A percentile compares a stretch with the other conserved stretches of the same genome.
phyloP scores from a whole-genome alignment of 2,113 vertebrate species.

The Trematomus loennbergii region DNA sequence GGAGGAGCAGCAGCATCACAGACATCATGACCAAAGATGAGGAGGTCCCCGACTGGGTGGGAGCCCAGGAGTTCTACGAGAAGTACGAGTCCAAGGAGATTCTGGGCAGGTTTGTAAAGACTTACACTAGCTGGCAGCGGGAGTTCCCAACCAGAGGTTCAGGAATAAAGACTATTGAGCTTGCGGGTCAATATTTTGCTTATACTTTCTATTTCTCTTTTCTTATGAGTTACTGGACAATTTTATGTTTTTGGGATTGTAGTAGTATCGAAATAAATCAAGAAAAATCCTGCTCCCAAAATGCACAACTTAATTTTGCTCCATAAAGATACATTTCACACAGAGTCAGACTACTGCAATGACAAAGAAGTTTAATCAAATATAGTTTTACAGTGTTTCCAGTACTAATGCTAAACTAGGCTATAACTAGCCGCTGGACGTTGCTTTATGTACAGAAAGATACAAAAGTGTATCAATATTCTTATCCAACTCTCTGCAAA shows the following conservation, averaged over 20 bases:
- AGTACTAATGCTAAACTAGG: too few species aligned
- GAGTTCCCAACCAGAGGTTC: not conserved
- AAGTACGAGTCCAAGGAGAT: conserved; percentile 97
- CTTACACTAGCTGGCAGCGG: not conserved
- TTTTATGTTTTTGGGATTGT: not conserved
- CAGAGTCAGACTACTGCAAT: too few species aligned
- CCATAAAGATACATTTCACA: not conserved
- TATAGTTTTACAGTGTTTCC: too few species aligned
- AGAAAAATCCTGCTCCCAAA: not conserved
- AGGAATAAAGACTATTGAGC: too few species aligned
- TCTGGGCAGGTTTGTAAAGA: conserved; percentile 77
- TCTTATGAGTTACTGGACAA: not conserved
- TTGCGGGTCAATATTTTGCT: too few species aligned
- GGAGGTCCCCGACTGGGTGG: conserved; percentile 88
- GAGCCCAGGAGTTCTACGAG: conserved; percentile 93
- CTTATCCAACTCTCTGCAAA: too few species aligned
- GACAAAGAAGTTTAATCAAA: too few species aligned
- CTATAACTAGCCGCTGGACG: too few species aligned
- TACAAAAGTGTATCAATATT: too few species aligned
- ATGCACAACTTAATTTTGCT: not conserved
- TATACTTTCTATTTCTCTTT: not conserved
- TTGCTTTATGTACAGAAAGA: too few species aligned
- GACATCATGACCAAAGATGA: conserved; percentile 85
- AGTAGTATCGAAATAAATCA: not conserved
- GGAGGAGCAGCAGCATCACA: conserved; percentile 26